phyloP scores from a whole-genome alignment of 2,888 invertebrate species.

The Thelaira solivaga region DNA sequence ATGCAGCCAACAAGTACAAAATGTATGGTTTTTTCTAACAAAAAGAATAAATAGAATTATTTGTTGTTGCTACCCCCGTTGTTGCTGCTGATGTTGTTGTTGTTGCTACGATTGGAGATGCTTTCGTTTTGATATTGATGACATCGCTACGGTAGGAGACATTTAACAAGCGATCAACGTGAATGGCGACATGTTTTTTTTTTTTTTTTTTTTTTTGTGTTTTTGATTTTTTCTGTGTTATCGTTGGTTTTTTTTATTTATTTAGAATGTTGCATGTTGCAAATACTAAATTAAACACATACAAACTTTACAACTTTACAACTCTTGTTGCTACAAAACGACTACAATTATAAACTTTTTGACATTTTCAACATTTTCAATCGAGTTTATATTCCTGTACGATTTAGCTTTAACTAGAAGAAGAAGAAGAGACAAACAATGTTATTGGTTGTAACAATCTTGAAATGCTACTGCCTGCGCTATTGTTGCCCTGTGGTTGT shows the following conservation, averaged over 20 bases:
- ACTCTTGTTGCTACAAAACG: not conserved
- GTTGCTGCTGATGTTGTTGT: slow-evolving; percentile 8
- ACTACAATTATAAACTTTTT: slow-evolving; percentile 59
- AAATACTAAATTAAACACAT: slow-evolving; percentile 38
- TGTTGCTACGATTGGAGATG: slow-evolving; percentile 52
- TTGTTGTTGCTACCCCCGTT: slow-evolving; percentile 26
- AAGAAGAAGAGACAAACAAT: slow-evolving; percentile 10
- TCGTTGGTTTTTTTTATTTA: slow-evolving; percentile 41
- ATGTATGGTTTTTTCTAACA: slow-evolving; percentile 7
- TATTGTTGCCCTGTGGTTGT: slow-evolving; percentile 6
- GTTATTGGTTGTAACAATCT: slow-evolving; percentile 18
- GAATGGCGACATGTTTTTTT: slow-evolving; percentile 64
- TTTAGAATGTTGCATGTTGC: slow-evolving; percentile 64
- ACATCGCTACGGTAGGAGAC: slow-evolving; percentile 64
- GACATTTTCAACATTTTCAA: slow-evolving; percentile 56
- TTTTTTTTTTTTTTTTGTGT: too few relatives aligned
- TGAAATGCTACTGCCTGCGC: slow-evolving; percentile 31
- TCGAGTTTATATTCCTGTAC: too few relatives aligned
- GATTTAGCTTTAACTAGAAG: slow-evolving; percentile 18
- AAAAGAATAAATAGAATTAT: slow-evolving; percentile 18
- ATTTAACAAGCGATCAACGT: slow-evolving; percentile 66
- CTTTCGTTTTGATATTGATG: slow-evolving; percentile 65
- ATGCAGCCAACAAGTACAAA: not conserved
- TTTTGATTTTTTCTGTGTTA: not conserved
- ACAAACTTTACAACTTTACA: not conserved